phyloP scores from a whole-genome alignment of 2,888 invertebrate species.

The Chalcis sispes region DNA sequence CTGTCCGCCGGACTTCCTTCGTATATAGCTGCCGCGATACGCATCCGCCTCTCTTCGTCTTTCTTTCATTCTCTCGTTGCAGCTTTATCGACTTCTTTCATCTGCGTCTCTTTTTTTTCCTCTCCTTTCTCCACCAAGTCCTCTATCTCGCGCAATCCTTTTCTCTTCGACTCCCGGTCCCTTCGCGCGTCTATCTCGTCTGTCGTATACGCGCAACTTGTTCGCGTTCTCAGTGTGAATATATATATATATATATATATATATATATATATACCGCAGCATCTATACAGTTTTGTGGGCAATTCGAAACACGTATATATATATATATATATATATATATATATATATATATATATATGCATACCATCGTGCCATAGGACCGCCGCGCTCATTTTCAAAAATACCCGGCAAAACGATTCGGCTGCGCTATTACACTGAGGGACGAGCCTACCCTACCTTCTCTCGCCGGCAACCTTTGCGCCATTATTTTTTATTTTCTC shows the following conservation, averaged over 20 bases:
- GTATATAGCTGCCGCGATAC: slow-evolving; percentile 59
- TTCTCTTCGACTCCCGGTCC: slow-evolving; percentile 9
- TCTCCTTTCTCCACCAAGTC: slow-evolving; percentile 19
- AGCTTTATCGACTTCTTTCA: slow-evolving; percentile 46
- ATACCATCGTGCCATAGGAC: slow-evolving; percentile 61
- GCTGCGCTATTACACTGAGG: slow-evolving; percentile 65
- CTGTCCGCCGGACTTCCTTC: no score
- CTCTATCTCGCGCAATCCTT: slow-evolving; percentile 35
- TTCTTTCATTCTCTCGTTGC: slow-evolving; percentile 35
- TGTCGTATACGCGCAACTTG: slow-evolving; percentile 27
- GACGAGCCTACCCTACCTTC: slow-evolving; percentile 4
- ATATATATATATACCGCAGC: slow-evolving; percentile 21
- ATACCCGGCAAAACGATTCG: slow-evolving; percentile 64
- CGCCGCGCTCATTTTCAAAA: slow-evolving; percentile 11
- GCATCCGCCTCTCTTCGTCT: slow-evolving; percentile 37
- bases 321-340: no score
- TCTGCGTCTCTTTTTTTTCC: slow-evolving; percentile 32
- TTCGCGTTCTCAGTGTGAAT: no score
- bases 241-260: no score
- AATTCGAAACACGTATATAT: slow-evolving; percentile 62
- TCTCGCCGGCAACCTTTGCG: slow-evolving; percentile 23
- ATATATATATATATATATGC: no score
- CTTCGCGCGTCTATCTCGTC: slow-evolving; percentile 41
- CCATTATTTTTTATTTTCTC: slow-evolving; percentile 26
- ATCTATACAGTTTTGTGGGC: slow-evolving; percentile 56